Base-by-base conservation (phyloP, 1,140 invertebrate genomes). In the Philopotamus ludificatus region DNA sequence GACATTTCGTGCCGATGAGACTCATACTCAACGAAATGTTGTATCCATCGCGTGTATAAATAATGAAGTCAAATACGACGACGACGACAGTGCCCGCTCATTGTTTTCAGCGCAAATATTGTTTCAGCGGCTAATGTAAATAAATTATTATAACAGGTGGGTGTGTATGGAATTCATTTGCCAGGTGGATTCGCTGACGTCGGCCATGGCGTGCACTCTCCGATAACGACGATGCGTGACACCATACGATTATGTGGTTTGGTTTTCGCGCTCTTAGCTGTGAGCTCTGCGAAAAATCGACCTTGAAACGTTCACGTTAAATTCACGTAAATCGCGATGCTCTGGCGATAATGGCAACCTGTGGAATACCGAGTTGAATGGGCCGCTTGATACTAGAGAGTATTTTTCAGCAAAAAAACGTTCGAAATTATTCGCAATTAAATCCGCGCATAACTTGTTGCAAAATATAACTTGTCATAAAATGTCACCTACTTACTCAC, bases 131-230 rank as follows among this genome's bases (percentile, higher is more conserved):
- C 15, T n/a, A n/a, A 20, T 47, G 44, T 47, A 20, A 47, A 47
- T 47, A 47, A 47, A 47, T 47, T 47, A 47, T 47, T 47, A 20
- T 8, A 47, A 47, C 44, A 47, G 44, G 44, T 47, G 44, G 10
- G 44, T 20, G 44, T 4, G 4, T 8, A 15, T 20, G 10, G 44
- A 47, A 47, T 47, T 47, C 44, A 20, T 47, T 47, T 15, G 15
- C 44, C 44, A 47, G 44, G 44, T 47, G 44, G 44, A 15, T 47
- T 47, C 44, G 18, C 4, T 7, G 7, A 3, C 15, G 44, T 8
- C 18, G 44, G 18, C 44, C 44, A 47, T 47, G 44, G 44, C 44
- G 44, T 47, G 44, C 15, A 12, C 7, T 47, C 10, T 8, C 18
- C 18, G 18, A 47, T 47, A 20, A 47, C 44, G 7, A 20, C 10